Percentiles rank a stretch among this genome's conserved stretches.
Conservation (phyloP, 2,113 vertebrate genomes). For the Eudyptes chrysolophus region DNA sequence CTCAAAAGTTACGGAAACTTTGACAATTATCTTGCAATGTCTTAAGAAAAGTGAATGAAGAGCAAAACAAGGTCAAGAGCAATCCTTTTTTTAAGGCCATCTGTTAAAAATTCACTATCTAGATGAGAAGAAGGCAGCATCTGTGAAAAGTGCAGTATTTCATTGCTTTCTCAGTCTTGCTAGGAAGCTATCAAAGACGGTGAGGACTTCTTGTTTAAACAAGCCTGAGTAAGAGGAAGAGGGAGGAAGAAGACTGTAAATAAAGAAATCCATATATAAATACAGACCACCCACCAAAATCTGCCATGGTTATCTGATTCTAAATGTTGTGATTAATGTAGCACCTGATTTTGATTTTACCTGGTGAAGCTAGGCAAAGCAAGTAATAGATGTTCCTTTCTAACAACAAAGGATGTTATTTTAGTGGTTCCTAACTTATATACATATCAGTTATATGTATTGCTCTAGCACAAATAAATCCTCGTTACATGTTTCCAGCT, state of each 20-base stretch:
- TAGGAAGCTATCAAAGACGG: background rate
- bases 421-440: background rate
- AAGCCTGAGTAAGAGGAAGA: background rate
- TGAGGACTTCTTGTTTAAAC: conserved; percentile 5
- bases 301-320: background rate
- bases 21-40: conserved; percentile 24
- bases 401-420: background rate
- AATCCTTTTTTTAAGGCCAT: background rate
- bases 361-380: background rate
- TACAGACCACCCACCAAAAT: conserved; percentile 30
- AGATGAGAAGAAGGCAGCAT: background rate
- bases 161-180: background rate
- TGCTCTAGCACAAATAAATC: background rate
- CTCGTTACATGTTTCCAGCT: background rate
- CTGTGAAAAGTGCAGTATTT: background rate
- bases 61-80: conserved; percentile 17
- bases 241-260: background rate
- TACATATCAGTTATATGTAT: background rate
- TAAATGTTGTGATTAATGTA: background rate
- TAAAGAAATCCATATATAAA: conserved; percentile 12
- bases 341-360: background rate
- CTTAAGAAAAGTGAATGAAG: conserved; percentile 1
- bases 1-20: conserved; percentile 19
- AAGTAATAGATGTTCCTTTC: background rate
- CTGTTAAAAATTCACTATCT: background rate